phyloP scores from a whole-genome alignment of 2,113 vertebrate genomes.

The Eptatretus burgeri region DNA sequence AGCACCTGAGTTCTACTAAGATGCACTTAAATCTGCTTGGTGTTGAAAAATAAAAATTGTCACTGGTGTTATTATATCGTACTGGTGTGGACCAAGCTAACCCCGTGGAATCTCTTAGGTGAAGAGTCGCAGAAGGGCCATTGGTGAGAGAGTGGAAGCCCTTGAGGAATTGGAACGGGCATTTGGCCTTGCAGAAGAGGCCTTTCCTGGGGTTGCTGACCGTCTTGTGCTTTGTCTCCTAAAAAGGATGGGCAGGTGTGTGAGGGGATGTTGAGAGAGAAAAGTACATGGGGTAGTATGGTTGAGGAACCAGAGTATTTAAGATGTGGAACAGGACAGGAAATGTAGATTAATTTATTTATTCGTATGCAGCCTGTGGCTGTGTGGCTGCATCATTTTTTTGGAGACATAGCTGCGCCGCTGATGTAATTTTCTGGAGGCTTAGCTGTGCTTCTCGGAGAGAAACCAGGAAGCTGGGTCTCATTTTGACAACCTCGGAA shows the following conservation, averaged over 20 bases:
- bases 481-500: no score
- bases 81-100: no score
- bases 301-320: neutral
- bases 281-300: neutral
- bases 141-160: neutral
- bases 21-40: no score
- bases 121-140: neutral
- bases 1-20: no score
- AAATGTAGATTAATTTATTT: neutral
- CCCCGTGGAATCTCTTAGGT: neutral
- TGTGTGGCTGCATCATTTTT: no score
- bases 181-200: neutral
- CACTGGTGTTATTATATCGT: no score
- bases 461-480: no score
- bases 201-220: neutral
- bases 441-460: no score
- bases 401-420: no score
- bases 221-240: neutral
- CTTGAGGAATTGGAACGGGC: conserved; percentile 1
- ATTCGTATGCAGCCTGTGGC: neutral
- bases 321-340: neutral
- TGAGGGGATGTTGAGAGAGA: neutral
- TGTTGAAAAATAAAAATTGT: no score
- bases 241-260: neutral
- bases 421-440: no score